These are phyloP conservation scores for Liodrosophila aerea DNA, from an alignment of 2,888 invertebrate species.

Conservation along the genomic window DNA sequence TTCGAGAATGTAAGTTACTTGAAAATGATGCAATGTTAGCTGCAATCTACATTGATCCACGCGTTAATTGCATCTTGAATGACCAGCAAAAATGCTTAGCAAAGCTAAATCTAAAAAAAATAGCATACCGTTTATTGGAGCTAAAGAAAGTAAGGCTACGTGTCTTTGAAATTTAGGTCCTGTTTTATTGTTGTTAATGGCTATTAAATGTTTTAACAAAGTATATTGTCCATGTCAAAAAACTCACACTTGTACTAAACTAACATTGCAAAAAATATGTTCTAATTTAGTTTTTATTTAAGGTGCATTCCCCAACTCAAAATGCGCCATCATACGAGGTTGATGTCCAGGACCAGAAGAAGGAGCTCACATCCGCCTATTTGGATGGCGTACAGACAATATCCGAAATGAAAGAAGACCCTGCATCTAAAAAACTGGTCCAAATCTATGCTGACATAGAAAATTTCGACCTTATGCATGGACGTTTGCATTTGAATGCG, in stretches of 20 bases:
- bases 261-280: too few relatives aligned
- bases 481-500: slow-evolving; percentile 15
- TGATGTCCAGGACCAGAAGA: neutral
- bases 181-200: slow-evolving; percentile 11
- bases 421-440: slow-evolving; percentile 2
- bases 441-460: slow-evolving; percentile 21
- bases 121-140: slow-evolving; percentile 12
- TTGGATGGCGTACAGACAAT: slow-evolving; percentile 19
- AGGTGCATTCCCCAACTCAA: neutral
- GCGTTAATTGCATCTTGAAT: slow-evolving; percentile 10
- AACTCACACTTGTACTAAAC: too few relatives aligned
- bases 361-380: slow-evolving; percentile 7
- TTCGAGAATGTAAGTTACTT: slow-evolving; percentile 4
- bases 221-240: too few relatives aligned
- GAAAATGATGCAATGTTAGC: slow-evolving; percentile 17
- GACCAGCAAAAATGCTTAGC: slow-evolving; percentile 9
- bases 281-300: too few relatives aligned
- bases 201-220: slow-evolving; percentile 10
- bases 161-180: too few relatives aligned
- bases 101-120: slow-evolving; percentile 15
- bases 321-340: too few relatives aligned
- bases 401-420: slow-evolving; percentile 10
- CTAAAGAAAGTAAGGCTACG: slow-evolving; percentile 1
- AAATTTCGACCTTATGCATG: slow-evolving; percentile 5
- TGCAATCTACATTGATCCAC: slow-evolving; percentile 19